Evolutionary conservation across 2,113 vertebrate species (phyloP).

Genomic region (Vulpes lagopus): DNA sequence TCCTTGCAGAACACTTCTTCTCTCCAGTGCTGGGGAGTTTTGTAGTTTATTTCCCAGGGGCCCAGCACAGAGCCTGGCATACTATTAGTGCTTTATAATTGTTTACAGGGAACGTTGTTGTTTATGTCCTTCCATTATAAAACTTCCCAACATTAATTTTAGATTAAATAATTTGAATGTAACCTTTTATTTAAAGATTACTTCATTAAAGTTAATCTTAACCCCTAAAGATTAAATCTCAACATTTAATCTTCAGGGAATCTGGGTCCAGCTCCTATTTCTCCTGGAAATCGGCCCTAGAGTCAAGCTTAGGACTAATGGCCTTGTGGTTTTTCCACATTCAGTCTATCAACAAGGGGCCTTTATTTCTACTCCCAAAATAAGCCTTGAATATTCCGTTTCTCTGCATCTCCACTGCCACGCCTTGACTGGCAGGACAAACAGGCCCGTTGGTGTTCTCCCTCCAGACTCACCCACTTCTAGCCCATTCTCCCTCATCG

Average conservation of each 20-base stretch:
- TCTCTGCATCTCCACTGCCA: not conserved
- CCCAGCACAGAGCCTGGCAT: not conserved
- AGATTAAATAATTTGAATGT: too few relatives aligned
- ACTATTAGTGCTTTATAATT: not conserved
- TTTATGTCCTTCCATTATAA: not conserved
- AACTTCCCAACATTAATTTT: not conserved
- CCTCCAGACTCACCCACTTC: not conserved
- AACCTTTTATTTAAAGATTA: too few relatives aligned
- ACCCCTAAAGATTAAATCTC: not conserved
- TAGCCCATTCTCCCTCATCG: not conserved
- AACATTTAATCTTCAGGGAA: too few relatives aligned
- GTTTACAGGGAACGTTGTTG: not conserved
- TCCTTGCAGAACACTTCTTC: not conserved
- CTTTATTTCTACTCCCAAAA: not conserved
- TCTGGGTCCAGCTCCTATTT: not conserved
- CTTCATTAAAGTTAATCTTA: too few relatives aligned
- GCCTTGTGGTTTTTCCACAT: not conserved
- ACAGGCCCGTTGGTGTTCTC: too few relatives aligned
- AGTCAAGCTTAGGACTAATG: not conserved
- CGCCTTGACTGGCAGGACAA: not conserved
- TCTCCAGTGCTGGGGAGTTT: not conserved
- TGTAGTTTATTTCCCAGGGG: not conserved
- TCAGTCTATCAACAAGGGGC: not conserved
- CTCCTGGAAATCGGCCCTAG: not conserved
- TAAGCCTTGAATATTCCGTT: not conserved